Evolutionary conservation across 2,113 vertebrate species (phyloP).

Genomic region (Ariopsis seemanni): DNA sequence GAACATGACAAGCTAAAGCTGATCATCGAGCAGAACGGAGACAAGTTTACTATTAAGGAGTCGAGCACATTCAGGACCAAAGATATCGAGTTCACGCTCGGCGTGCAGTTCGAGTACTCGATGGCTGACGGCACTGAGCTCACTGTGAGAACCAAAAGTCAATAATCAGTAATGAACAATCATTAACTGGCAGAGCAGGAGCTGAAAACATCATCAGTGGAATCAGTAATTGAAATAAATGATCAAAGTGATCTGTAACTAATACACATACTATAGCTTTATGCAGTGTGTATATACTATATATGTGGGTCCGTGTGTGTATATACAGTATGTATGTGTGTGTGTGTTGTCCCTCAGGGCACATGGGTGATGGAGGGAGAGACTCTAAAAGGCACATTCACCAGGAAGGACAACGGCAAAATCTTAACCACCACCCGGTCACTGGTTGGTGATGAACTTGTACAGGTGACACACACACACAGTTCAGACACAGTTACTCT

Average conservation of each 20-base stretch:
- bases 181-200: background rate
- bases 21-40: constrained; percentile 80
- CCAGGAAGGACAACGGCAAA: constrained; percentile 87
- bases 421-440: constrained; percentile 72
- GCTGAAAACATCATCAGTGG: background rate
- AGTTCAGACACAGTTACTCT: background rate
- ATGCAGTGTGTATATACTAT: background rate
- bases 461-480: constrained; percentile 75
- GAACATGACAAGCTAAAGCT: constrained; percentile 89
- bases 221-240: background rate
- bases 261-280: background rate
- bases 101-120: constrained; percentile 81
- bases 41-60: constrained; percentile 86
- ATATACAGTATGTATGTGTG: background rate
- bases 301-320: background rate
- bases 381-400: constrained; percentile 79
- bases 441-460: constrained; percentile 77
- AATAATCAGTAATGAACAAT: background rate
- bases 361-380: constrained; percentile 81
- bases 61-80: constrained; percentile 81
- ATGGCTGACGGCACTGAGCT: constrained; percentile 91
- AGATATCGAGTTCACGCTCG: constrained; percentile 84
- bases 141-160: constrained; percentile 70
- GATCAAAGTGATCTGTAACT: background rate
- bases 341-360: constrained; percentile 70